Base-by-base conservation (phyloP, 2,888 invertebrate species). In the Antheraea yamamai region DNA sequence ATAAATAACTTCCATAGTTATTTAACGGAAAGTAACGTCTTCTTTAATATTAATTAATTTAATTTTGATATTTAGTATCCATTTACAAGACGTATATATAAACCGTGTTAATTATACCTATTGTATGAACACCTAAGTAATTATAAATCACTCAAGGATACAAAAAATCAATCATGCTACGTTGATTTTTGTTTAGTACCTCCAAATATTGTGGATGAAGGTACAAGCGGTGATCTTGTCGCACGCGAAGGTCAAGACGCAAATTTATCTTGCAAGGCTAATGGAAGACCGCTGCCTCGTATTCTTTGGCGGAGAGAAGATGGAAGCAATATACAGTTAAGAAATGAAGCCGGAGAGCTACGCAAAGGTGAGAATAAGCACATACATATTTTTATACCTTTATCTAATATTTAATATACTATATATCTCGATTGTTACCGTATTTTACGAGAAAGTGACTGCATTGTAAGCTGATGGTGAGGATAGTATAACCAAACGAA, bases 201-300 rank as follows among this genome's bases (percentile, higher is more conserved):
- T 72, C 97, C 97, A 61, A 97, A 97, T 85, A 97, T 97, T 83
- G 95, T 97, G 75, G 96, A 97, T 86, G 96, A 96, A 82, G 97
- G 97, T 78, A 97, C 97, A 35, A 97, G 97, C 79, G 96, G 97
- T 0, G 97, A 97, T 87, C 91, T 97, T 75, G 96, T 97, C 35
- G 96, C 97, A 18, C 95, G 96, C 78, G 97, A 97, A 87, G 97
- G 97, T 0, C 97, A 97, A 79, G 97, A 97, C 82, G 96, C 97
- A 26, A 97, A 97, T 71, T 93, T 97, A 72, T 95, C 96, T 79
- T 97, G 97, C 88, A 96, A 94, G 84, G 97, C 97, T 18, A 96
- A 96, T 74, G 97, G 97, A 12, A 96, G 97, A 83, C 97, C 97
- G 0, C 90, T 95, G 20, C 97, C 97, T 0, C 92, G 96, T 74